A percentile compares a stretch with the other conserved stretches of the same genome.
These are phyloP conservation scores for Quadriops clusia DNA, from an alignment of 2,888 invertebrate species.

Conservation along the genomic window DNA sequence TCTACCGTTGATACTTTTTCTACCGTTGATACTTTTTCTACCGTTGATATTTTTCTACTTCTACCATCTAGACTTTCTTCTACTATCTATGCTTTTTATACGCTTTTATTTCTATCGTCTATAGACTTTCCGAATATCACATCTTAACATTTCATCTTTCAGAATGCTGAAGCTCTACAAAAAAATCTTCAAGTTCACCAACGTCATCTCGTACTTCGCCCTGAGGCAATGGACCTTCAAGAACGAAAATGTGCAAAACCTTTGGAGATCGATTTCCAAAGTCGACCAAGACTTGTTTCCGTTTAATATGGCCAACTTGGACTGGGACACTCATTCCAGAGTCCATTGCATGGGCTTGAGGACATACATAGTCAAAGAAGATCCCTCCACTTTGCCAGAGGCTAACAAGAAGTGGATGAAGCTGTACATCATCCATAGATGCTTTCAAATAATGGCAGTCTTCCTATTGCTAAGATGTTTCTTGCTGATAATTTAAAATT, in stretches of 20 bases:
- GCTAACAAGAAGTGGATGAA: slow-evolving; percentile 23
- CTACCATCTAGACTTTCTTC: too few relatives aligned
- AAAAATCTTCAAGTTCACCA: slow-evolving; percentile 67
- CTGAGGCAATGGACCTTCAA: slow-evolving; percentile 47
- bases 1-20: too few relatives aligned
- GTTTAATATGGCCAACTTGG: slow-evolving; percentile 57
- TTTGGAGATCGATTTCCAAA: slow-evolving; percentile 41
- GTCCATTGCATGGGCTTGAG: slow-evolving; percentile 61
- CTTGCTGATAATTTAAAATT: too few relatives aligned
- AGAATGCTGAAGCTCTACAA: slow-evolving; percentile 69
- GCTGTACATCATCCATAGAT: too few relatives aligned
- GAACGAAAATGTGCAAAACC: slow-evolving; percentile 40
- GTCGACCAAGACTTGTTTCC: slow-evolving; percentile 47
- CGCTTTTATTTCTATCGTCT: too few relatives aligned
- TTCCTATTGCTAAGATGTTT: too few relatives aligned
- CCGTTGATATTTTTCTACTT: too few relatives aligned
- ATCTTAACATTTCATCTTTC: slow-evolving; percentile 17
- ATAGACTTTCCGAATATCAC: neutral
- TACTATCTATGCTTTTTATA: too few relatives aligned
- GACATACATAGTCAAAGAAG: slow-evolving; percentile 64
- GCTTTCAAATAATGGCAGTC: too few relatives aligned
- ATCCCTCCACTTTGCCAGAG: slow-evolving; percentile 50
- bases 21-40: too few relatives aligned
- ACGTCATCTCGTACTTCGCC: slow-evolving; percentile 64
- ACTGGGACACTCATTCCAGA: slow-evolving; percentile 60